These are phyloP conservation scores for Strigamia maritima DNA, from an alignment of 2,888 invertebrate species.

Conservation along the genomic window DNA sequence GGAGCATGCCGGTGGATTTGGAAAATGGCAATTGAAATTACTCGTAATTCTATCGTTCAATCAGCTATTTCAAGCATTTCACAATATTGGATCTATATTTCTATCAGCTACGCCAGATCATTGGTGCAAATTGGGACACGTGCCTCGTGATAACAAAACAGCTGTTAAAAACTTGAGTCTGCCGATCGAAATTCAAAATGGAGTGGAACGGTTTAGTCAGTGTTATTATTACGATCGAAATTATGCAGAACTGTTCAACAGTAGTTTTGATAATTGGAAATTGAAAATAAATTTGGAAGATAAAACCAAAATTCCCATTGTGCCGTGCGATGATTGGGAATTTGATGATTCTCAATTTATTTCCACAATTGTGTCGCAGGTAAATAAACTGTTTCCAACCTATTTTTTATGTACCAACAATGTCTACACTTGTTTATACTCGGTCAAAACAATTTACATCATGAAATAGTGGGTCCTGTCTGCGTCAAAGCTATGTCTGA, in stretches of 20 bases:
- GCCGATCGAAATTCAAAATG: background rate
- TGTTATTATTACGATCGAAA: constrained; percentile 24
- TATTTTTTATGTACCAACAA: too few relatives aligned
- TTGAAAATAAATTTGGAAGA: background rate
- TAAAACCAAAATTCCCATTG: background rate
- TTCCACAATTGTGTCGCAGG: constrained; percentile 67
- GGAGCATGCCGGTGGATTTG: background rate
- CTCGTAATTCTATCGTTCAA: background rate
- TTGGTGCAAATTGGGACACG: constrained; percentile 36
- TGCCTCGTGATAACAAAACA: background rate
- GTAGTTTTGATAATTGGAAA: background rate
- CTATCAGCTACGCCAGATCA: constrained; percentile 37
- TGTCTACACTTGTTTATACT: too few relatives aligned
- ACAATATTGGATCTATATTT: constrained; percentile 37
- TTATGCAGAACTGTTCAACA: background rate
- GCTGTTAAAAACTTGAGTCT: background rate
- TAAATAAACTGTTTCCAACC: too few relatives aligned
- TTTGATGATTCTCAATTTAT: constrained; percentile 61
- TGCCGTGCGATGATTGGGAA: constrained; percentile 62
- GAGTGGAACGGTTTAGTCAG: background rate
- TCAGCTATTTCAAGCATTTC: constrained; percentile 13
- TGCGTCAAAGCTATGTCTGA: too few relatives aligned
- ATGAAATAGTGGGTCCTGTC: too few relatives aligned
- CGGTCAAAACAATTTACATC: too few relatives aligned
- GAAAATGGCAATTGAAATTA: background rate